These are phyloP conservation scores for Acromyrmex echinatior DNA, from an alignment of 1,140 invertebrate genomes.

Conservation along the genomic window DNA sequence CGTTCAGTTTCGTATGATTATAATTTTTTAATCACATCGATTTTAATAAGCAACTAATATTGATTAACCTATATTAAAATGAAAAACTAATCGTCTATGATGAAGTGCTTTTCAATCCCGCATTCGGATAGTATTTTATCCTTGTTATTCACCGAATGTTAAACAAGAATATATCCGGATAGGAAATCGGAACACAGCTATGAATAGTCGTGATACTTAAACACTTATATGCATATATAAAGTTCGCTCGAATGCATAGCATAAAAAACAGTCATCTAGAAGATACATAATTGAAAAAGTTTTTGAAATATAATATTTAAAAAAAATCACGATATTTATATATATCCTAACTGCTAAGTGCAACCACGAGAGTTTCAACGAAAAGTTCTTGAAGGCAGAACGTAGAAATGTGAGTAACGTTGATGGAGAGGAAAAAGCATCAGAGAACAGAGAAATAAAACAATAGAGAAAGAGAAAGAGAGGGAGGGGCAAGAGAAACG, in stretches of 20 bases:
- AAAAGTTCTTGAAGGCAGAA: constrained; percentile 58
- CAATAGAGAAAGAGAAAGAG: not conserved
- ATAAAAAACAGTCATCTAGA: constrained; percentile 8
- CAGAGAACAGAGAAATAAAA: constrained; percentile 26
- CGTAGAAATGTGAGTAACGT: constrained; percentile 46
- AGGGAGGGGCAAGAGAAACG: not conserved
- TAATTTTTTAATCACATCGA: not conserved
- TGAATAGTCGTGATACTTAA: not conserved
- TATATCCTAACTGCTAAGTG: constrained; percentile 29
- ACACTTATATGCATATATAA: not conserved
- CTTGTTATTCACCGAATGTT: too few species aligned
- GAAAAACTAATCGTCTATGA: constrained; percentile 1
- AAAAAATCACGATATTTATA: constrained; percentile 40
- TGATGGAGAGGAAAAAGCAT: constrained; percentile 48
- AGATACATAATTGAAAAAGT: not conserved
- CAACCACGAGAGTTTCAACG: constrained; percentile 41
- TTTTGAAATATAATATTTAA: constrained; percentile 50
- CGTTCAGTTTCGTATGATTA: not conserved
- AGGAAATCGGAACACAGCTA: too few species aligned
- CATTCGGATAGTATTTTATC: too few species aligned
- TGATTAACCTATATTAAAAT: not conserved
- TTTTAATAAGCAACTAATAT: not conserved
- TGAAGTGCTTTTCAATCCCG: too few species aligned
- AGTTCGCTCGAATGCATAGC: not conserved
- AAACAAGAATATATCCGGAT: too few species aligned